A percentile compares a stretch with the other conserved stretches of the same genome.
phyloP scores from a whole-genome alignment of 2,113 vertebrate species.

The Crotalus horridus region DNA sequence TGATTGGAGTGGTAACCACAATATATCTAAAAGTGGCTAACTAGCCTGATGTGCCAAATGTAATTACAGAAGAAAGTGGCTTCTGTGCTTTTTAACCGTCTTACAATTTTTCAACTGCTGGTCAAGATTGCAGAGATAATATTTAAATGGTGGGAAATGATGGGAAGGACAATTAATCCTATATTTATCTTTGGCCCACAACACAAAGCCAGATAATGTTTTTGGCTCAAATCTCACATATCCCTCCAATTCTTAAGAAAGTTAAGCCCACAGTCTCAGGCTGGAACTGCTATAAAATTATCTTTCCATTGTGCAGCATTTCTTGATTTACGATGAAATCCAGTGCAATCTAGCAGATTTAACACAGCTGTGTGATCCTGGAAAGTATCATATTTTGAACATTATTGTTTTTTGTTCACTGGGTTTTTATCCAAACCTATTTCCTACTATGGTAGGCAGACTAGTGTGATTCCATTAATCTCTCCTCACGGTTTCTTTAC shows the following conservation, averaged over 20 bases:
- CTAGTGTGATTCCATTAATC: conserved; percentile 32
- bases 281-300: conserved; percentile 51
- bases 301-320: conserved; percentile 40
- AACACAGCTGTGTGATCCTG: conserved; percentile 45
- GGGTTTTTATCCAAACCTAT: conserved; percentile 25
- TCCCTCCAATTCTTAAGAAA: conserved; percentile 7
- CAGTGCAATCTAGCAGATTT: conserved; percentile 51
- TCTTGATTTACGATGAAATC: conserved; percentile 49
- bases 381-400: conserved; percentile 38
- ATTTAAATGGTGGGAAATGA: not conserved
- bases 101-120: conserved; percentile 9
- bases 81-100: not conserved
- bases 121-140: conserved; percentile 33
- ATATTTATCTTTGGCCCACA: conserved; percentile 28
- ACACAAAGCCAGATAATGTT: conserved; percentile 27
- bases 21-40: not conserved
- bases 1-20: rapidly evolving
- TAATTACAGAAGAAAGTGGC: not conserved
- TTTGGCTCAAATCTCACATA: conserved; percentile 20
- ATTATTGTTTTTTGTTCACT: conserved; percentile 26
- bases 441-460: conserved; percentile 18
- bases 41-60: not conserved
- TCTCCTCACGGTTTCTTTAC: not conserved
- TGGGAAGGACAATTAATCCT: conserved; percentile 23
- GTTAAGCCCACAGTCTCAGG: conserved; percentile 39